Evolutionary conservation across 1,140 invertebrate genomes (phyloP).

Genomic region (Scaptomyza graminum): DNA sequence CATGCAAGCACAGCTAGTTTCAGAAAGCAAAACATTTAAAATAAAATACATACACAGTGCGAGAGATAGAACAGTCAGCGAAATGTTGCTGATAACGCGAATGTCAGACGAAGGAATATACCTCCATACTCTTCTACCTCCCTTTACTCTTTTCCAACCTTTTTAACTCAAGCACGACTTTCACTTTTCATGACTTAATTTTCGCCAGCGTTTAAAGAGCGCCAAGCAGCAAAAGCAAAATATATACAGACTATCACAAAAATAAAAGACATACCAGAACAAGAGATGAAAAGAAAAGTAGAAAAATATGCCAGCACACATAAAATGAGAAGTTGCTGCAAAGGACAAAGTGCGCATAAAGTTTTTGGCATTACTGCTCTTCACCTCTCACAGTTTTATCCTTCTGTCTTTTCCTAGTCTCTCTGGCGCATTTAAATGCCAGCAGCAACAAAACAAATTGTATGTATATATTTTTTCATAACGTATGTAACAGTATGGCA

Average conservation of each 20-base stretch:
- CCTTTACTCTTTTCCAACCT: not conserved
- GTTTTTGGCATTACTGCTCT: slow-evolving; percentile 38
- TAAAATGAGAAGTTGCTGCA: slow-evolving; percentile 55
- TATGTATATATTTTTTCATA: slow-evolving; percentile 45
- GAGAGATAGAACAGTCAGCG: not conserved
- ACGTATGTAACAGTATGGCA: no score
- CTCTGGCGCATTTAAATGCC: no score
- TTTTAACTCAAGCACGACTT: slow-evolving; percentile 34
- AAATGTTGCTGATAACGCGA: slow-evolving; percentile 51
- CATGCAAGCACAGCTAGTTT: slow-evolving; percentile 46
- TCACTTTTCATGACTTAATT: slow-evolving; percentile 62
- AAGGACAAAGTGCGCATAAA: slow-evolving; percentile 49
- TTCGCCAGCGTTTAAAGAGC: slow-evolving; percentile 41
- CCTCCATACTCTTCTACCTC: not conserved
- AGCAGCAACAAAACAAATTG: slow-evolving; percentile 49
- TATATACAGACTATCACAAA: slow-evolving; percentile 32
- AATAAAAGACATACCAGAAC: slow-evolving; percentile 15
- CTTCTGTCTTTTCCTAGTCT: not conserved
- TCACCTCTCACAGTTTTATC: not conserved
- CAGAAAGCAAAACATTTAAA: slow-evolving; percentile 56
- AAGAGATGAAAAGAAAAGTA: not conserved
- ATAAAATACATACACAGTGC: slow-evolving; percentile 39
- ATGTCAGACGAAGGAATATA: slow-evolving; percentile 36
- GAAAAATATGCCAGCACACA: slow-evolving; percentile 39
- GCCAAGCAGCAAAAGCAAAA: slow-evolving; percentile 39